Percentiles rank a stretch among this genome's conserved stretches.
Conservation (phyloP, 2,113 vertebrate genomes). For the Pelmatolapia mariae region DNA sequence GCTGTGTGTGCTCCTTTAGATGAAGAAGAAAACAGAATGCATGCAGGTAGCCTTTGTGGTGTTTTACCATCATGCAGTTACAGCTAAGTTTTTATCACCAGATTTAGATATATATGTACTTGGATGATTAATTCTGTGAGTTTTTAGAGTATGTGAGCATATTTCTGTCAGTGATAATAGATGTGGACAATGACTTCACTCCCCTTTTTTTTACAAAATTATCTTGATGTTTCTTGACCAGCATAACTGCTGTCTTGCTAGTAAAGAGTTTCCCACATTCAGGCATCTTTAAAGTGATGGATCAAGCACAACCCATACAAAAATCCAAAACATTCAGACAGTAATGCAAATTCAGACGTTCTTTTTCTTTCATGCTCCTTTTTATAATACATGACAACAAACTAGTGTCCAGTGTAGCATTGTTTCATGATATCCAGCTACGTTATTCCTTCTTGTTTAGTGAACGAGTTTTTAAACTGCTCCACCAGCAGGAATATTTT, state of each 20-base stretch:
- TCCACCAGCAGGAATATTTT: background rate
- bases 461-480: background rate
- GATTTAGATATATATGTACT: background rate
- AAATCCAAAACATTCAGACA: background rate
- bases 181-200: background rate
- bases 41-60: background rate
- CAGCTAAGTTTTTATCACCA: background rate
- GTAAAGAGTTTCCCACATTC: background rate
- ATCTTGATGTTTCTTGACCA: background rate
- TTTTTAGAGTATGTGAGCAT: background rate
- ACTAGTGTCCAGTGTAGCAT: background rate
- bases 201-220: background rate
- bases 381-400: background rate
- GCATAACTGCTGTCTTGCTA: background rate
- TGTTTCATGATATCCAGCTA: background rate
- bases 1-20: background rate
- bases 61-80: background rate
- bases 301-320: background rate
- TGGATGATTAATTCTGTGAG: background rate
- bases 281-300: background rate
- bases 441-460: background rate
- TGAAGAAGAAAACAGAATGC: background rate
- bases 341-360: background rate
- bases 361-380: background rate
- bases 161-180: background rate